These are phyloP conservation scores for Gonioctena quinquepunctata DNA, from an alignment of 1,140 invertebrate genomes.

Conservation along the genomic window DNA sequence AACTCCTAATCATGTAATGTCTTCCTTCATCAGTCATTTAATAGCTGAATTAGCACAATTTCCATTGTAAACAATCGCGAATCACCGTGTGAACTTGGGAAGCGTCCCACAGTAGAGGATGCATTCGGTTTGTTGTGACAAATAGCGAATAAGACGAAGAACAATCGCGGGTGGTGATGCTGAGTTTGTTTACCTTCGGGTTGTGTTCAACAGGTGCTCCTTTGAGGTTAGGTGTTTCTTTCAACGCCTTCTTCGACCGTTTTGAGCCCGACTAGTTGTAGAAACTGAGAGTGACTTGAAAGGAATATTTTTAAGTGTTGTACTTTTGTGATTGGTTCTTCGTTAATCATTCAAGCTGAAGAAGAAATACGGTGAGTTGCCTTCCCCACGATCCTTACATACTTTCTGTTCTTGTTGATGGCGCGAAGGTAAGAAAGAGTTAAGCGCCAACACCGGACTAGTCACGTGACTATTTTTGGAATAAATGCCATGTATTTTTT, in stretches of 20 bases:
- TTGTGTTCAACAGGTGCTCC: slow-evolving; percentile 26
- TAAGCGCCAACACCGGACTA: not conserved
- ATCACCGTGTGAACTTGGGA: not conserved
- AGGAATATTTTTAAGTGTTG: too few relatives aligned
- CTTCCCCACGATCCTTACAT: not conserved
- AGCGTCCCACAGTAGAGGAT: not conserved
- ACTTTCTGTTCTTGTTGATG: not conserved
- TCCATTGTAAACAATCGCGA: not conserved
- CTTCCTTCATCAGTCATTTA: not conserved
- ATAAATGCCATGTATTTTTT: too few relatives aligned
- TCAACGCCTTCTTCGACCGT: not conserved
- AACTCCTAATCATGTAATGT: not conserved
- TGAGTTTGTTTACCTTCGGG: slow-evolving; percentile 28
- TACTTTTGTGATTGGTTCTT: not conserved
- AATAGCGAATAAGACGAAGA: not conserved
- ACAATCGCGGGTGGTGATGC: not conserved
- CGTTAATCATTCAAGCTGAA: slow-evolving; percentile 28
- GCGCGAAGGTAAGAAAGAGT: not conserved
- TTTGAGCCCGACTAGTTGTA: too few relatives aligned
- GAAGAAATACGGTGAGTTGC: slow-evolving; percentile 18
- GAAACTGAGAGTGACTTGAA: too few relatives aligned
- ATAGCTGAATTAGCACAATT: not conserved
- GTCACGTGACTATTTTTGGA: too few relatives aligned
- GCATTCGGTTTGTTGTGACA: not conserved
- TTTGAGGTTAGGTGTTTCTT: slow-evolving; percentile 35